Conservation (phyloP, 2,797 vertebrate genomes). For the Decapterus maruadsi region DNA sequence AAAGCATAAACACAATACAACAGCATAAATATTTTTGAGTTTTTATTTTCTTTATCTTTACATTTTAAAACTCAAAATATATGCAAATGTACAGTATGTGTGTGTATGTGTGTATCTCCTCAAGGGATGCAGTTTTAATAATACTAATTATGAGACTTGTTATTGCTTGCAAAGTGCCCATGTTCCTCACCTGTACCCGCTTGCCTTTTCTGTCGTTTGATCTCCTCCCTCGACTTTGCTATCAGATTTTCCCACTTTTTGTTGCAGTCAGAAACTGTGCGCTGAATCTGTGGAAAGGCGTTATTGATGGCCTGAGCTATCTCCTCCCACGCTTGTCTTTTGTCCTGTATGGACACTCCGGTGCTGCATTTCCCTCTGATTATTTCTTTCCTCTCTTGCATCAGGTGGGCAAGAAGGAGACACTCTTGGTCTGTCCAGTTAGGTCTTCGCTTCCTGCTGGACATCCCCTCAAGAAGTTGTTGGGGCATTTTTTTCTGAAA, state of each 20-base stretch:
- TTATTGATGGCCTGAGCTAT: slow-evolving; percentile 64
- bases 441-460: slow-evolving; percentile 67
- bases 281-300: slow-evolving; percentile 69
- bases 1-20: too few species aligned
- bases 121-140: slow-evolving; percentile 14
- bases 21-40: too few species aligned
- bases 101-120: not conserved
- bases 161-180: not conserved
- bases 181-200: slow-evolving; percentile 42
- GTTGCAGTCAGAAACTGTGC: slow-evolving; percentile 72
- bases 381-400: slow-evolving; percentile 62
- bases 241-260: slow-evolving; percentile 79
- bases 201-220: slow-evolving; percentile 68
- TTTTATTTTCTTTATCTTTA: not conserved
- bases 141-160: slow-evolving; percentile 9
- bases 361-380: slow-evolving; percentile 68
- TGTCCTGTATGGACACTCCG: slow-evolving; percentile 63
- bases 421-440: slow-evolving; percentile 77
- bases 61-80: too few species aligned
- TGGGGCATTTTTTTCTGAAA: slow-evolving; percentile 46
- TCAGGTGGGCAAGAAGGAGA: slow-evolving; percentile 70
- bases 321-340: slow-evolving; percentile 73
- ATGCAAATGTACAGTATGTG: too few species aligned
- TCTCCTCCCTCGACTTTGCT: slow-evolving; percentile 73
- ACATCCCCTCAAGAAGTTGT: slow-evolving; percentile 53